phyloP scores from a whole-genome alignment of 2,113 vertebrate species.

The Pseudopodoces humilis region DNA sequence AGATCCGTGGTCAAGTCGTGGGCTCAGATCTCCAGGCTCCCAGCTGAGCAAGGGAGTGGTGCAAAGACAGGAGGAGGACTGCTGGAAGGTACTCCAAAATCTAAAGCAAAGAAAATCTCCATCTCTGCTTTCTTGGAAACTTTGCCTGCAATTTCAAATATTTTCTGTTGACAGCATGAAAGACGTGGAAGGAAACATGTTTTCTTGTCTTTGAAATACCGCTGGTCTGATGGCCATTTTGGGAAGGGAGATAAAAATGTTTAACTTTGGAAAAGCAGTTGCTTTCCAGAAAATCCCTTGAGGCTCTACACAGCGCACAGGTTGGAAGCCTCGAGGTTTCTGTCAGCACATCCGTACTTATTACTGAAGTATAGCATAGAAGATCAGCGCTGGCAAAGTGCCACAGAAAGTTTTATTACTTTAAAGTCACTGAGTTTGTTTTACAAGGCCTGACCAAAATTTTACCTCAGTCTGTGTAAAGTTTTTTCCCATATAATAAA shows the following conservation, averaged over 20 bases:
- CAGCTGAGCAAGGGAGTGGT: not conserved
- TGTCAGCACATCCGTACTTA: not conserved
- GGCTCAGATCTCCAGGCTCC: not conserved
- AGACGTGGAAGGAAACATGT: not conserved
- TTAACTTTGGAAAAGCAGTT: not conserved
- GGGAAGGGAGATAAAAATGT: not conserved
- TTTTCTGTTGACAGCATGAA: not conserved
- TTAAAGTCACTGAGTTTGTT: not conserved
- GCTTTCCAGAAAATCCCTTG: not conserved
- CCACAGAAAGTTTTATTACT: not conserved
- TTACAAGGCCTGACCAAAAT: not conserved
- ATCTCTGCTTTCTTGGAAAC: not conserved
- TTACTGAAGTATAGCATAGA: not conserved
- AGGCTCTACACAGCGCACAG: fast-evolving
- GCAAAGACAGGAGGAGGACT: not conserved
- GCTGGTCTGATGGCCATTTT: not conserved
- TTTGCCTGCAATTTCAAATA: not conserved
- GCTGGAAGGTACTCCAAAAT: not conserved
- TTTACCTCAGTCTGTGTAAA: not conserved
- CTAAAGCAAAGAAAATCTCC: not conserved
- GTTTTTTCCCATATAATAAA: not conserved
- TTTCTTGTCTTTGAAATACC: not conserved
- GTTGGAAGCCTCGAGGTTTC: not conserved
- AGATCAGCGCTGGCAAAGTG: not conserved
- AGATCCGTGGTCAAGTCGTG: not conserved